Evolutionary conservation across 2,888 invertebrate species (phyloP).

Genomic region (Sericinus montela): DNA sequence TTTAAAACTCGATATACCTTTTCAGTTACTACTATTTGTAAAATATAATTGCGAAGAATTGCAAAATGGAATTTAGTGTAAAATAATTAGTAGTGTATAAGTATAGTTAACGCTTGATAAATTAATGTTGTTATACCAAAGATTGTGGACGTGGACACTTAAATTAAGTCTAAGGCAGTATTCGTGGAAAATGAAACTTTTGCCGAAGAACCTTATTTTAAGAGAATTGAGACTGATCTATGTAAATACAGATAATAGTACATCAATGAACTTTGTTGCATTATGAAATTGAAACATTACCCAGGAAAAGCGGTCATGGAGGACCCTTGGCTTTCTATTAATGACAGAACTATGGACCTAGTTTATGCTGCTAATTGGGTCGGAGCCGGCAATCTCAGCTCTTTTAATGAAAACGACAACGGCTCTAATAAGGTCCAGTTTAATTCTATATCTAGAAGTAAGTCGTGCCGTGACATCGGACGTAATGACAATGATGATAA

Average conservation of each 20-base stretch:
- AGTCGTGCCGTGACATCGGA: slow-evolving; percentile 69
- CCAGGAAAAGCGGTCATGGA: slow-evolving; percentile 91
- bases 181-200: slow-evolving; percentile 12
- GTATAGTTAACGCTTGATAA: neutral
- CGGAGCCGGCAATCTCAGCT: slow-evolving; percentile 81
- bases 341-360: slow-evolving; percentile 85
- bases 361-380: slow-evolving; percentile 93
- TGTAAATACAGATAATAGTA: slow-evolving; percentile 25
- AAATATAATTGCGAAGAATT: neutral
- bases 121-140: neutral
- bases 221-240: slow-evolving; percentile 24
- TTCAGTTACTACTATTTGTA: too few relatives aligned
- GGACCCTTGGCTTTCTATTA: slow-evolving; percentile 83
- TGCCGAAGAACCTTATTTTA: slow-evolving; percentile 20
- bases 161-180: neutral
- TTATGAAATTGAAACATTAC: slow-evolving; percentile 91
- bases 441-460: slow-evolving; percentile 73
- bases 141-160: slow-evolving; percentile 1
- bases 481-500: slow-evolving; percentile 52
- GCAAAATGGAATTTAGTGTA: neutral
- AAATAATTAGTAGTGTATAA: too few relatives aligned
- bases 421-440: slow-evolving; percentile 53
- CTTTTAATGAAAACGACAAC: slow-evolving; percentile 55
- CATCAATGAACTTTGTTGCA: slow-evolving; percentile 32
- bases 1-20: too few relatives aligned